Conservation (phyloP, 1,140 invertebrate genomes). For the Mactra quadrangularis region DNA sequence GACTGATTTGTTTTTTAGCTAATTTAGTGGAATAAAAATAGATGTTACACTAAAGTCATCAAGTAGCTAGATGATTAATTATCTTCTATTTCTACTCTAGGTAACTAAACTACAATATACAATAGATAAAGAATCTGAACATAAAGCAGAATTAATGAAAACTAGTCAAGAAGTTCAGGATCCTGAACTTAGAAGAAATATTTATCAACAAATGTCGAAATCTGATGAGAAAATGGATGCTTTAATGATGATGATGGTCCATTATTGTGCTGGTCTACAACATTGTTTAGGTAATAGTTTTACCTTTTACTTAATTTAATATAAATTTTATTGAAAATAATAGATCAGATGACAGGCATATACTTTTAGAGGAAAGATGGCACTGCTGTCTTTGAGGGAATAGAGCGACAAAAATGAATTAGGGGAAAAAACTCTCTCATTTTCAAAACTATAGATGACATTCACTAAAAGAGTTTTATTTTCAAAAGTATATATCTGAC, state of each 20-base stretch:
- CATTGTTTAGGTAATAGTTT: slow-evolving; percentile 85
- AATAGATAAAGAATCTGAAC: slow-evolving; percentile 87
- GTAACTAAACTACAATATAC: slow-evolving; percentile 90
- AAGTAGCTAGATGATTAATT: too few relatives aligned
- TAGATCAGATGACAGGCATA: not conserved
- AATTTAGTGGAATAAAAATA: too few relatives aligned
- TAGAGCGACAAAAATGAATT: too few relatives aligned
- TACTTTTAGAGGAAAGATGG: not conserved
- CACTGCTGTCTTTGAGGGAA: too few relatives aligned
- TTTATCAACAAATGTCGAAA: slow-evolving; percentile 85
- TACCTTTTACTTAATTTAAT: not conserved
- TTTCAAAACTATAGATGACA: too few relatives aligned
- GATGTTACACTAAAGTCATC: too few relatives aligned
- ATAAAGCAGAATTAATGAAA: slow-evolving; percentile 84
- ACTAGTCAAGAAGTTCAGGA: slow-evolving; percentile 83
- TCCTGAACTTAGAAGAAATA: slow-evolving; percentile 83
- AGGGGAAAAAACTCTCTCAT: too few relatives aligned
- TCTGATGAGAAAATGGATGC: slow-evolving; percentile 91
- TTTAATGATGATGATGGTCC: slow-evolving; percentile 91
- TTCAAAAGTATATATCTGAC: too few relatives aligned
- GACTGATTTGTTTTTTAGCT: too few relatives aligned
- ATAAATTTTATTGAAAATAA: not conserved
- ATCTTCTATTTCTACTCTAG: too few relatives aligned
- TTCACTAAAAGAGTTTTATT: too few relatives aligned
- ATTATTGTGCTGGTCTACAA: slow-evolving; percentile 93